A percentile compares a stretch with the other conserved stretches of the same genome.
phyloP scores from a whole-genome alignment of 1,140 invertebrate genomes.

The Heliothis subflexa region DNA sequence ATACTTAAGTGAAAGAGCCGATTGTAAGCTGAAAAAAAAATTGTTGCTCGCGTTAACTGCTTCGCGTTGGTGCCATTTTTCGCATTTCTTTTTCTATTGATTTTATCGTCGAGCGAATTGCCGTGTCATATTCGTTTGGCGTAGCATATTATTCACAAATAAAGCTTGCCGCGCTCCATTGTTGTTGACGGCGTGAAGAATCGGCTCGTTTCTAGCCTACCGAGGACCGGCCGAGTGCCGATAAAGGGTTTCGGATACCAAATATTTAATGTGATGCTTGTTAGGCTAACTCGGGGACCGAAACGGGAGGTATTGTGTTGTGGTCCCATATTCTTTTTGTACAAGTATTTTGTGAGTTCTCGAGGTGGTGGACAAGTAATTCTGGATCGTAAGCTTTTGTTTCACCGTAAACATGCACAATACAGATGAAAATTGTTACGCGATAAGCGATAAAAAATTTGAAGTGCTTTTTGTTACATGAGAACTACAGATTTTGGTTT shows the following conservation, averaged over 20 bases:
- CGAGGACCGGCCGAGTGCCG: conserved; percentile 55
- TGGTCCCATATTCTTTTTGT: conserved; percentile 1
- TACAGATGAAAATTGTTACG: conserved; percentile 32
- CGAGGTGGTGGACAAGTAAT: conserved; percentile 20
- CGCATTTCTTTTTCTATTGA: conserved; percentile 20
- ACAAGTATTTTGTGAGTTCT: conserved; percentile 29
- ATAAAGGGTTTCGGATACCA: conserved; percentile 67
- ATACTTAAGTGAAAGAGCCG: background rate
- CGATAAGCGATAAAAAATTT: conserved; percentile 22
- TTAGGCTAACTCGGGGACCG: conserved; percentile 65
- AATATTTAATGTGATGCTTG: conserved; percentile 75
- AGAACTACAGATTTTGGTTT: conserved; percentile 16
- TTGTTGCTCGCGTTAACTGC: background rate
- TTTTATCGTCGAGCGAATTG: conserved; percentile 66
- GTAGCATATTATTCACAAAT: conserved; percentile 78
- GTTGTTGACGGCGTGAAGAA: conserved; percentile 68
- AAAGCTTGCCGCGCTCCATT: conserved; percentile 74
- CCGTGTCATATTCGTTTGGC: conserved; percentile 73
- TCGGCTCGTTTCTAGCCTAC: conserved; percentile 69
- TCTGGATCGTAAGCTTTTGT: conserved; percentile 37
- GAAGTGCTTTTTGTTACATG: conserved; percentile 24
- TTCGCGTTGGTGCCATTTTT: conserved; percentile 19
- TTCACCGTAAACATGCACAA: conserved; percentile 27
- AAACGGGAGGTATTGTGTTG: conserved; percentile 59
- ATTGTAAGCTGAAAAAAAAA: background rate